Conservation (phyloP, 2,113 vertebrate genomes). For the Phrynosoma blainvillii region DNA sequence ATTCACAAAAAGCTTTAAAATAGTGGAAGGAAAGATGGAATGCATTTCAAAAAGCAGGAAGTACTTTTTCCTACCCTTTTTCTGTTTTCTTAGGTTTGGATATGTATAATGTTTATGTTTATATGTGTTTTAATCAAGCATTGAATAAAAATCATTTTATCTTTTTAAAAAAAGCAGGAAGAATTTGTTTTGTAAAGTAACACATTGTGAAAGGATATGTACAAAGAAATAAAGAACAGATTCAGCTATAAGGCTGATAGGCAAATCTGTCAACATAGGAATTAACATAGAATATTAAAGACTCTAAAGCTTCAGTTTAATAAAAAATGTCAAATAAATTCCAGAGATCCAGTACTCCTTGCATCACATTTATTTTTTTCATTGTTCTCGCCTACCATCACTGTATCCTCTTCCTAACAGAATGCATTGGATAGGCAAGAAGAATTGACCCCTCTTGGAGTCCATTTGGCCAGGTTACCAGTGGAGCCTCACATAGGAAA, state of each 20-base stretch:
- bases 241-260: not conserved
- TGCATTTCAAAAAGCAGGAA: not conserved
- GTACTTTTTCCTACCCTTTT: no score
- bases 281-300: not conserved
- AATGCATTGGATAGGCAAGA: slow-evolving; percentile 92
- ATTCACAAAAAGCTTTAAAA: not conserved
- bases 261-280: not conserved
- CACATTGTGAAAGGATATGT: not conserved
- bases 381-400: not conserved
- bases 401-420: slow-evolving; percentile 61
- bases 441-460: slow-evolving; percentile 90
- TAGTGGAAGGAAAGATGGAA: not conserved
- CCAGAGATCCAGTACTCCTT: not conserved
- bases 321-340: not conserved
- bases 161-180: not conserved
- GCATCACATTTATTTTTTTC: fast-evolving
- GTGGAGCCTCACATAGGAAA: slow-evolving; percentile 98
- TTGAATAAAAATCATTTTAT: no score
- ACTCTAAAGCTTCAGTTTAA: not conserved
- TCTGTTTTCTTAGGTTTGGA: no score
- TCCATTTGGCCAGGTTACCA: slow-evolving; percentile 92
- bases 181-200: not conserved
- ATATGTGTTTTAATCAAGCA: no score
- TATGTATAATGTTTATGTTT: no score
- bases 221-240: not conserved